Conservation (phyloP, 1,140 invertebrate species). For the Cataglyphis hispanica region DNA sequence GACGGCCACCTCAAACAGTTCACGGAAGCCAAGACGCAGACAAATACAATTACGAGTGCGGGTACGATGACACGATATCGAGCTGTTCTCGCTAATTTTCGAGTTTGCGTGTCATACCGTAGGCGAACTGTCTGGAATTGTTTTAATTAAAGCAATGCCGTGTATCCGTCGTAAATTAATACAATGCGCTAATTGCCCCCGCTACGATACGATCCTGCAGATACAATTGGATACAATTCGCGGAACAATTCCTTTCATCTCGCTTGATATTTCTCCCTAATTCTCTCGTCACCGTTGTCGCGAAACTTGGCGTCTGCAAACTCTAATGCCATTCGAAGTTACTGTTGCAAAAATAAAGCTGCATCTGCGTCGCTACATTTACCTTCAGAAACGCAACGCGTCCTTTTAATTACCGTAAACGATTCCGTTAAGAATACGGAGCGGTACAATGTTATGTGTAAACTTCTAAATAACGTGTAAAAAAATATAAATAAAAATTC, state of each 20-base stretch:
- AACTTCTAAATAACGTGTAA: background rate
- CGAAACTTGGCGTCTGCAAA: constrained; percentile 26
- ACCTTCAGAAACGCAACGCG: background rate
- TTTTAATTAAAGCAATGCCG: constrained; percentile 55
- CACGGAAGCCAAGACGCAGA: constrained; percentile 36
- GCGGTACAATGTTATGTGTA: background rate
- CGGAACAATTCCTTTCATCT: constrained; percentile 57
- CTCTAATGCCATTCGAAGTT: constrained; percentile 27
- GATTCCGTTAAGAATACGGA: background rate
- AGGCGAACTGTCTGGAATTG: constrained; percentile 42
- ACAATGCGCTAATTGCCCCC: constrained; percentile 51
- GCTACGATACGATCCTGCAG: constrained; percentile 36
- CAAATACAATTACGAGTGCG: constrained; percentile 28
- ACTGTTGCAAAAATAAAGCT: constrained; percentile 18
- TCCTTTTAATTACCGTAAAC: constrained; percentile 11
- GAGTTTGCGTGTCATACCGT: constrained; percentile 34
- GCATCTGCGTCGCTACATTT: constrained; percentile 9
- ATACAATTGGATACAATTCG: constrained; percentile 54
- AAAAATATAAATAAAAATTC: too few species aligned
- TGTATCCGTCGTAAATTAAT: constrained; percentile 56
- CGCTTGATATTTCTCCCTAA: constrained; percentile 52
- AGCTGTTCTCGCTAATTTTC: constrained; percentile 50
- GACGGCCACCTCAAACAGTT: constrained; percentile 29
- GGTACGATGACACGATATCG: background rate
- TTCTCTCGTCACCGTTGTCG: constrained; percentile 20